Evolutionary conservation across 23 tunicate species (phyloP).

Genomic region (Phallusia fumigata): DNA sequence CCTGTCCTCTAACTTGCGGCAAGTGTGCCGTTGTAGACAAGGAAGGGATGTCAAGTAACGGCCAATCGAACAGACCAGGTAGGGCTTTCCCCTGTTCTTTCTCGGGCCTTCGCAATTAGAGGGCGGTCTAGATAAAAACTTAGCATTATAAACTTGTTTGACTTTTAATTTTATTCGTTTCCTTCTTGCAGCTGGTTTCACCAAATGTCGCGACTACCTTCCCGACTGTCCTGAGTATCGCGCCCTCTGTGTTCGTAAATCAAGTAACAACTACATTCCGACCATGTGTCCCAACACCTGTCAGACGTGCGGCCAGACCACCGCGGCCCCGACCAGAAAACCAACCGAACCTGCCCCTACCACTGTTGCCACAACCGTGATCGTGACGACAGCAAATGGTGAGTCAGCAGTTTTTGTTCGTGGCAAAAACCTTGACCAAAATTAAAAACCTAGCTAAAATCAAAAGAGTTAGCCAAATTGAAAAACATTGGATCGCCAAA

Average conservation of each 20-base stretch:
- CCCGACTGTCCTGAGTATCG: constrained; percentile 29
- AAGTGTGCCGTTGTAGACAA: constrained; percentile 46
- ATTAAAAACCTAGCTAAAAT: no score
- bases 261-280: constrained; percentile 28
- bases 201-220: constrained; percentile 41
- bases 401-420: no score
- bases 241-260: constrained; percentile 22
- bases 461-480: no score
- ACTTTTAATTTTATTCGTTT: neutral
- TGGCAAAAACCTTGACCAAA: no score
- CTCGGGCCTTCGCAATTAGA: no score
- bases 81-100: no score
- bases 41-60: constrained; percentile 29
- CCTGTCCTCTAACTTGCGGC: constrained; percentile 59
- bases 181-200: neutral
- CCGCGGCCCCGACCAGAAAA: neutral
- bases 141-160: no score
- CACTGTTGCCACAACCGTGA: neutral
- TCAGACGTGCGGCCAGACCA: constrained; percentile 29
- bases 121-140: no score
- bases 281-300: constrained; percentile 65
- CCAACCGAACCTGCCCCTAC: neutral
- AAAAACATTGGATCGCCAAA: no score
- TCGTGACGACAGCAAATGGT: neutral
- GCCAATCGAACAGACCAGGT: constrained; percentile 10